Evolutionary conservation across 92 coral and sea anemone genomes (phyloP).

Genomic region (Porites cylindrica): DNA sequence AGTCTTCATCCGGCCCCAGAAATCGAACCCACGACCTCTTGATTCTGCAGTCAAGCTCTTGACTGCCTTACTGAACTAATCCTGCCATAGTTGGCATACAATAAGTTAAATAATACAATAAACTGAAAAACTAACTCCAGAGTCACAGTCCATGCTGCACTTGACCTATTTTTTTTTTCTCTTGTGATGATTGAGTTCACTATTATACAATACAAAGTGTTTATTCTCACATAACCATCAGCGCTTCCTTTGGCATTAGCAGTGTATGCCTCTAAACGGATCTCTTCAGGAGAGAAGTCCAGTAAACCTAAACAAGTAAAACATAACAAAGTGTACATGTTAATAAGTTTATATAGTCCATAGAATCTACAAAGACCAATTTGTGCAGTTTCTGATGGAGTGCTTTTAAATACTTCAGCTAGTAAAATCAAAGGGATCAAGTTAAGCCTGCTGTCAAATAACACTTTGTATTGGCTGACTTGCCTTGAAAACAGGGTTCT

Average conservation of each 20-base stretch:
- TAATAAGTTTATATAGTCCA: background rate
- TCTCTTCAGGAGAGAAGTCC: slow-evolving; percentile 93
- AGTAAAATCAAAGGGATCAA: too few relatives aligned
- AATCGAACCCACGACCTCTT: too few relatives aligned
- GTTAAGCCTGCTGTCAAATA: too few relatives aligned
- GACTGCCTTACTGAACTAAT: too few relatives aligned
- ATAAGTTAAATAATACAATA: too few relatives aligned
- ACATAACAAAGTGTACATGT: background rate
- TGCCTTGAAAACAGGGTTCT: slow-evolving; percentile 83
- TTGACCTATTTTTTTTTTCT: background rate
- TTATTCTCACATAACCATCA: slow-evolving; percentile 72
- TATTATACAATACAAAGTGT: background rate
- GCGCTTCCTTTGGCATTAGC: slow-evolving; percentile 79
- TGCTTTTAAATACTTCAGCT: too few relatives aligned
- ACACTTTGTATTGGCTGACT: background rate
- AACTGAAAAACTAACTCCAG: too few relatives aligned
- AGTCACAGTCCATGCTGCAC: background rate
- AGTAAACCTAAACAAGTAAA: slow-evolving; percentile 61
- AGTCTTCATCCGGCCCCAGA: too few relatives aligned
- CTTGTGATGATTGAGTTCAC: too few relatives aligned
- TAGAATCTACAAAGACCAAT: background rate
- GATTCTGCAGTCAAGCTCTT: too few relatives aligned
- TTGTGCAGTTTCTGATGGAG: too few relatives aligned
- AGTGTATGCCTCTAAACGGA: slow-evolving; percentile 86
- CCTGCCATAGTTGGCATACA: too few relatives aligned